Evolutionary conservation across 1,140 invertebrate genomes (phyloP).

Genomic region (Neodiprion virginianus): DNA sequence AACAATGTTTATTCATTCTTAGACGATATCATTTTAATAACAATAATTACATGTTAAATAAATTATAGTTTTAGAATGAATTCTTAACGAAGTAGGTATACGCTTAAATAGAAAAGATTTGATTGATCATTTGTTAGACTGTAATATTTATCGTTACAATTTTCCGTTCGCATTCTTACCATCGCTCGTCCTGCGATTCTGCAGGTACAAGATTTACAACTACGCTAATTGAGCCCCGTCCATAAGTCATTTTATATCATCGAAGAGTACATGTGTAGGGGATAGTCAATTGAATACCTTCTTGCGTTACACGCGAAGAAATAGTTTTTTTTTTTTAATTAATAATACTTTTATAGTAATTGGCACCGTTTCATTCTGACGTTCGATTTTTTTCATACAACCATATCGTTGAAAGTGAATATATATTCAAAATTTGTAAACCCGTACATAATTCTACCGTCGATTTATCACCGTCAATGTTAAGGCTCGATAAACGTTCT

Average conservation of each 20-base stretch:
- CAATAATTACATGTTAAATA: not conserved
- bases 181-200: too few relatives aligned
- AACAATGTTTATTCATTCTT: not conserved
- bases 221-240: not conserved
- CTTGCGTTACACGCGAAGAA: too few relatives aligned
- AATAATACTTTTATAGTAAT: constrained; percentile 1
- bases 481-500: too few relatives aligned
- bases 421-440: not conserved
- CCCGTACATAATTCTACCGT: not conserved
- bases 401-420: not conserved
- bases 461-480: too few relatives aligned
- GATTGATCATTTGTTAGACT: not conserved
- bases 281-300: too few relatives aligned
- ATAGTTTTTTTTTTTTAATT: not conserved
- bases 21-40: not conserved
- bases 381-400: not conserved
- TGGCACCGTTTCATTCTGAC: not conserved
- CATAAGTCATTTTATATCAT: not conserved
- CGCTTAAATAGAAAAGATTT: constrained; percentile 5
- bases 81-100: not conserved
- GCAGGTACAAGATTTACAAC: too few relatives aligned
- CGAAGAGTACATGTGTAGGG: not conserved
- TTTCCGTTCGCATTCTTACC: too few relatives aligned
- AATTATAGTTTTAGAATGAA: not conserved
- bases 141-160: not conserved